Base-by-base conservation (phyloP, 2,113 vertebrate species). In the Leptodactylus fuscus region DNA sequence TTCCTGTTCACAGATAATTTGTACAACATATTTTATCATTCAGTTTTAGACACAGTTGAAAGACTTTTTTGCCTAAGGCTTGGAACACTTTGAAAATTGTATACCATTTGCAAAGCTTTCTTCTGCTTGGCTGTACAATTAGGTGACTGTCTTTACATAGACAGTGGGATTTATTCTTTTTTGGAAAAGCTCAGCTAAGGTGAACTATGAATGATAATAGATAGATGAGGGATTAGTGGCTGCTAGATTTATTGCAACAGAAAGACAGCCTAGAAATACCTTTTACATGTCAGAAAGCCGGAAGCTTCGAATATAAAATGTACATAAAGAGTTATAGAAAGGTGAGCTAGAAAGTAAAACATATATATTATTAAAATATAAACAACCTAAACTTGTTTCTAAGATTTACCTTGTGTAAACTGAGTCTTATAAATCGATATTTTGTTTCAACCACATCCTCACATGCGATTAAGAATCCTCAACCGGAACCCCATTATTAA, bases 21-120 rank as follows among this genome's bases (percentile, higher is more conserved):
- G 95, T 96, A 95, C 93, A 96, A 96, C 95, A 96, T 95, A 96
- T 96, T 96, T 95, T 95, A 95, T 95, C 95, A 94, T 95, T 96
- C 94, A 94, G 93, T 95, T 95, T 94, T 94, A 95, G 95, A 96
- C 94, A 95, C 93, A 95, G 94, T 95, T 96, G 94, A 96, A 95
- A 96, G 94, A 92, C 94, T 96, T 94, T 96, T 94, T 95, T 95
- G 95, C 95, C 95, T 95, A 94, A 95, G 95, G 94, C 95, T 95
- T 94, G 91, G 94, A 96, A 95, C 94, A 96, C 94, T 96, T 95
- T 96, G 94, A 95, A 95, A 96, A 95, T 93, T 93, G 94, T 94
- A 96, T 94, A 94, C 94, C 93, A 93, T 94, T 95, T 94, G 94
- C 93, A 94, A 94, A 91, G 92, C 93, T 94, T 96, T 94, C 92